A percentile compares a stretch with the other conserved stretches of the same genome.
phyloP scores from a whole-genome alignment of 2,113 vertebrate species.

The Dendrocopos noguchii region DNA sequence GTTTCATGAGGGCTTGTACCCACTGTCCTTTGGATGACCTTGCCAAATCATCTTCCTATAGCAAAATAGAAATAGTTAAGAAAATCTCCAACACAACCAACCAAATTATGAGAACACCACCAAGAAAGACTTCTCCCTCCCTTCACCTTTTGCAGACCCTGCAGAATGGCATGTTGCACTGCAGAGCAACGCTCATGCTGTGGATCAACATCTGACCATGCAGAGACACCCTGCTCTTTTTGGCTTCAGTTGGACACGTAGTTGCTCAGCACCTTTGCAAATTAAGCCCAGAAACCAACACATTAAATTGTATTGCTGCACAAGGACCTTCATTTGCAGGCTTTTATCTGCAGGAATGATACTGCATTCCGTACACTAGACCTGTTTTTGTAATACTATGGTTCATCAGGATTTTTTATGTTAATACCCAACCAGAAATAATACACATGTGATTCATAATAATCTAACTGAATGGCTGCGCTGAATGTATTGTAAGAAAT shows the following conservation, averaged over 20 bases:
- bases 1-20: not conserved
- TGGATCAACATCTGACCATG: not conserved
- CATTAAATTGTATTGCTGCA: conserved; percentile 31
- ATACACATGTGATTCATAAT: conserved; percentile 72
- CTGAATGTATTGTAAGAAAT: conserved; percentile 40
- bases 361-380: conserved; percentile 25
- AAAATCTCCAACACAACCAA: not conserved
- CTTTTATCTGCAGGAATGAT: conserved; percentile 40
- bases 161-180: not conserved
- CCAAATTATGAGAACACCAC: not conserved
- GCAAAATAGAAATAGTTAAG: not conserved
- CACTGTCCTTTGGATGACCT: not conserved
- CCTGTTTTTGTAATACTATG: conserved; percentile 44
- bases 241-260: not conserved
- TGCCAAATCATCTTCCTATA: not conserved
- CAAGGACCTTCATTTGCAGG: conserved; percentile 25
- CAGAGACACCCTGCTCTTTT: not conserved
- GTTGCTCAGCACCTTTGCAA: conserved; percentile 18
- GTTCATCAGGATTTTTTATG: conserved; percentile 65
- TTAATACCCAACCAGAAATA: conserved; percentile 56
- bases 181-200: not conserved
- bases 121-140: not conserved
- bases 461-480: conserved; percentile 59
- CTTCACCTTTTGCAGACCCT: not conserved
- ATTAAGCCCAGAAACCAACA: not conserved